Evolutionary conservation across 2,888 invertebrate species (phyloP).

Genomic region (Spatulosminthurus flaviceps): DNA sequence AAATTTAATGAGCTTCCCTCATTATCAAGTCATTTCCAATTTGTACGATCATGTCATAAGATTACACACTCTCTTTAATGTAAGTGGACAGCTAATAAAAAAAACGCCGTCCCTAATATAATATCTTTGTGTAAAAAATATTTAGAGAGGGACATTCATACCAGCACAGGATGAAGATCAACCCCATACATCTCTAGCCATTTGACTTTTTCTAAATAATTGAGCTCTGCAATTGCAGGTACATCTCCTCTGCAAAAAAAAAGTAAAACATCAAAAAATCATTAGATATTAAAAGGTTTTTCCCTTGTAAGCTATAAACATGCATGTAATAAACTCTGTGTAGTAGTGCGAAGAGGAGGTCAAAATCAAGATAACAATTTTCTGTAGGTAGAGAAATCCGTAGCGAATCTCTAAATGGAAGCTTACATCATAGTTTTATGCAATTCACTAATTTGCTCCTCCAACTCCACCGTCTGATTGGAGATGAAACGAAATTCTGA

Average conservation of each 20-base stretch:
- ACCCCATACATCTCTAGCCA: slow-evolving; percentile 99
- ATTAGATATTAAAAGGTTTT: slow-evolving; percentile 1
- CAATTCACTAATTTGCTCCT: slow-evolving; percentile 84
- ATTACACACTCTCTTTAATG: no score
- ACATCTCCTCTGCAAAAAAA: slow-evolving; percentile 86
- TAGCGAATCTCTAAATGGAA: slow-evolving; percentile 1
- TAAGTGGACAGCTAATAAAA: no score
- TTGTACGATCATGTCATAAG: neutral
- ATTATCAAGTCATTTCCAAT: neutral
- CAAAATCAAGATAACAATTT: no score
- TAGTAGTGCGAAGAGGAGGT: no score
- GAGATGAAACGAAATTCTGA: slow-evolving; percentile 93
- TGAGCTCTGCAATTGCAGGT: slow-evolving; percentile 91
- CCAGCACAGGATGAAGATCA: slow-evolving; percentile 94
- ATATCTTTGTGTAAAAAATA: neutral
- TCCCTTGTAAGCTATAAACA: no score
- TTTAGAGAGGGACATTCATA: slow-evolving; percentile 68
- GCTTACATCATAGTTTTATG: slow-evolving; percentile 88
- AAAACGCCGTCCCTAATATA: no score
- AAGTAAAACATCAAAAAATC: slow-evolving; percentile 59
- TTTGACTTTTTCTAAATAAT: slow-evolving; percentile 96
- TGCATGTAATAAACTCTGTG: no score
- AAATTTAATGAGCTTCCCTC: neutral
- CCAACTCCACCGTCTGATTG: slow-evolving; percentile 91
- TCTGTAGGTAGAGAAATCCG: neutral